Base-by-base conservation (phyloP, 2,888 invertebrate species). In the Entomobrya multifasciata region DNA sequence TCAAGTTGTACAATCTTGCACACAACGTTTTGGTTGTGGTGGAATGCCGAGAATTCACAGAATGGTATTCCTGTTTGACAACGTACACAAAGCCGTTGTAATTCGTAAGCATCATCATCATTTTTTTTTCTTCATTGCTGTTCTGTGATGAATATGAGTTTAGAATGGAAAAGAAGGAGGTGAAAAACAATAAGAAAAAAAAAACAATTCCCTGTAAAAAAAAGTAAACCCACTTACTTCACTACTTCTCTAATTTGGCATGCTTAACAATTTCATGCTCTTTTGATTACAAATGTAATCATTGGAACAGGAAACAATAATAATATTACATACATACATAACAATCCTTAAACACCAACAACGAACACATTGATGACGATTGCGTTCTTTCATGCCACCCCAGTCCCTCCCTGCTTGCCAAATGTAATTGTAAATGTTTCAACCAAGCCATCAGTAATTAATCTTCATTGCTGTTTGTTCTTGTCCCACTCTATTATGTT, bases 231-330 rank as follows among this genome's bases (percentile, higher is more conserved):
- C 47, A 70, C 52, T 57, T 13, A 76, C 57, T 76, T 41, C 8
- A 36, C 36, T 6, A 57, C 52, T 57, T 57, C 41, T 82, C 52
- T 70, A 82, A 87, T 87, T 87, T 87, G 82, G 82, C 82, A 82
- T 87, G 82, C 72, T 72, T 70, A 52, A 55, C 78, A 87, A 87
- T 87, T 87, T 87, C 82, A 87, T 76, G 87, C 87, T 78, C 77
- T 41, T 36, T 52, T 70, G 87, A 82, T 76, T 77, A 78, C 82
- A 78, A 87, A 87, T 87, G 87, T 83, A 87, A 87, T 87, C 87
- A 87, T 60, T 70, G 67, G 74, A 80, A 81, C 65, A 36, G 8
- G 36, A 86, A 77, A 41, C 55, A 72, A 11, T 20, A 82, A 74
- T 82, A 60, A 27, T 22, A 76, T 8, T 49, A 55, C 55, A 49